Base-by-base conservation (phyloP, 2,113 vertebrate genomes). In the Notothenia rossii region DNA sequence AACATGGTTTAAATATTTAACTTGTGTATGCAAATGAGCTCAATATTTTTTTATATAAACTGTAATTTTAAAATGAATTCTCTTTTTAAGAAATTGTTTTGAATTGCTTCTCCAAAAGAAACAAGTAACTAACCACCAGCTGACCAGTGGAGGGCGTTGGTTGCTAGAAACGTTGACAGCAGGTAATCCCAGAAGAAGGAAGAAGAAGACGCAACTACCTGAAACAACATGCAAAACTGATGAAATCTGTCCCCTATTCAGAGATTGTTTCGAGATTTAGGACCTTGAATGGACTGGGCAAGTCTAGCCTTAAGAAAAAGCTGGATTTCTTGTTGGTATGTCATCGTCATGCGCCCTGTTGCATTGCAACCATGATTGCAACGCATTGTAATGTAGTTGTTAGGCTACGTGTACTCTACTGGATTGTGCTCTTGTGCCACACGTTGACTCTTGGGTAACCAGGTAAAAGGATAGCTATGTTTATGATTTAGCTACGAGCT, bases 241-340 rank as follows among this genome's bases (percentile, higher is more conserved):
- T 40, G 1, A 40, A 6, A 40, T 22, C n/a, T 12, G n/a, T n/a
- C 20, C 25, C 11, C 12, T 9, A 0, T 43, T 22, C 14, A 29
- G 46, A 2, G 25, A 17, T 65, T 66, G 72, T 76, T 0, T 58
- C 7, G 1, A 40, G 17, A 9, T 14, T 48, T 5, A 1, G 17
- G 18, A 13, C 45, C 33, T 43, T 68, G 46, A 59, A 63, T 72
- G 69, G 62, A 75, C 48, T 36, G 46, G 45, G 45, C 17, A 67
- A 29, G 56, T 33, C 3, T 43, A 55, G 45, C 61, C 40, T 62
- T 62, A 15, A 66, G 48, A 69, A 7, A 29, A 58, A 55, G 60
- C 43, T 66, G 46, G 65, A 72, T 48, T 33, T 70, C 12, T 53
- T 29, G 0, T 18, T 22, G 33, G 72, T 74, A 75, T 69, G 78